Conservation (phyloP, 2,797 vertebrate species). For the Sphenodon punctatus region DNA sequence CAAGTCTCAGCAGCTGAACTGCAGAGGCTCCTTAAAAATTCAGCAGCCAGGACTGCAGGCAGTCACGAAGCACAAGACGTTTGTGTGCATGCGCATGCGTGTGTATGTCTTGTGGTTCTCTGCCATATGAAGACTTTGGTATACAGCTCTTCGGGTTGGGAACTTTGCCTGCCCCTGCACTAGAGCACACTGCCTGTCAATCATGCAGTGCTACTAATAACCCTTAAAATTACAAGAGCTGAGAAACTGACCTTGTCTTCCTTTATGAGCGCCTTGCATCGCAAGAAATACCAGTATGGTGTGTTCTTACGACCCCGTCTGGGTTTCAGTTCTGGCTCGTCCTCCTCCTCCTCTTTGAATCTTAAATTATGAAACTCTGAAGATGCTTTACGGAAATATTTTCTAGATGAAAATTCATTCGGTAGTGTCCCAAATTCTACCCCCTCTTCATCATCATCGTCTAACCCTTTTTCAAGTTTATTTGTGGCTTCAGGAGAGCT, state of each 20-base stretch:
- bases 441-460: constrained; percentile 1
- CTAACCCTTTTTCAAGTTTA: not conserved
- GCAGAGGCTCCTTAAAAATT: too few species aligned
- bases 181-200: fast-evolving
- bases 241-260: constrained; percentile 80
- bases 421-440: constrained; percentile 82
- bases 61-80: too few species aligned
- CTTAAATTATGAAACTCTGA: constrained; percentile 68
- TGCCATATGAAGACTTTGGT: too few species aligned
- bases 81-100: too few species aligned
- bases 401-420: constrained; percentile 75
- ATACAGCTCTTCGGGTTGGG: too few species aligned
- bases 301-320: constrained; percentile 78
- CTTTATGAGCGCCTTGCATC: constrained; percentile 88
- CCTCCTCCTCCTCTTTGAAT: constrained; percentile 47
- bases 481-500: not conserved
- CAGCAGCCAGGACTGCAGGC: too few species aligned
- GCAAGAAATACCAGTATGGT: constrained; percentile 91
- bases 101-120: too few species aligned
- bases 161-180: too few species aligned
- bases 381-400: constrained; percentile 79
- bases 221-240: fast-evolving
- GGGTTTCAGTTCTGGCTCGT: constrained; percentile 2
- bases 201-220: fast-evolving
- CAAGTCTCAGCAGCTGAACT: too few species aligned